These are phyloP conservation scores for Drosophila saltans DNA, from an alignment of 1,140 invertebrate species.

Conservation along the genomic window DNA sequence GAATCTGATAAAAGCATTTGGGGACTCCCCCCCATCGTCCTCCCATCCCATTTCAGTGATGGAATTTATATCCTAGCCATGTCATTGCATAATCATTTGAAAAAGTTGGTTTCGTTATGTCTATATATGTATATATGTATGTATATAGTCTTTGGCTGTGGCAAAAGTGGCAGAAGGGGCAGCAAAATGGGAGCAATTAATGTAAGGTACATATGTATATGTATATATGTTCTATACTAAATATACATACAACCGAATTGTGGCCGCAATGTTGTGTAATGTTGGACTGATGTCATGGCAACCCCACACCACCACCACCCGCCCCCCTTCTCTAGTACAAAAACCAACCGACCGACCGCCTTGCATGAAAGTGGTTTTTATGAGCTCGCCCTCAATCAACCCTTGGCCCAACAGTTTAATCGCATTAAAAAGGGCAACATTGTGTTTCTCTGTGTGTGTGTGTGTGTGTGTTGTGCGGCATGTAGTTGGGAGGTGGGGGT, in stretches of 20 bases:
- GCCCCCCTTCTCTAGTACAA: background rate
- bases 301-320: constrained; percentile 27
- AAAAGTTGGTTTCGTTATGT: constrained; percentile 3
- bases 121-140: background rate
- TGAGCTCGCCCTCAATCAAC: constrained; percentile 56
- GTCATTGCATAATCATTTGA: constrained; percentile 8
- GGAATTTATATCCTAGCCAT: constrained; percentile 1
- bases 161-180: background rate
- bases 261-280: constrained; percentile 57
- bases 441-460: constrained; percentile 14
- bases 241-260: constrained; percentile 20
- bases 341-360: background rate
- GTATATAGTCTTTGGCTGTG: background rate
- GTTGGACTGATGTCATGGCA: constrained; percentile 61
- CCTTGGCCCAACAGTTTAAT: constrained; percentile 49
- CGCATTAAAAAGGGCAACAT: constrained; percentile 59
- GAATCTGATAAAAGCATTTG: too few species aligned
- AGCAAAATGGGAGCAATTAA: constrained; percentile 54
- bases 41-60: background rate
- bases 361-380: constrained; percentile 42
- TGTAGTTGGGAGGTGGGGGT: background rate
- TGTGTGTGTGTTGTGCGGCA: constrained; percentile 2
- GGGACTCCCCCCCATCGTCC: too few species aligned
- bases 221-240: constrained; percentile 1
- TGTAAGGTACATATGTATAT: constrained; percentile 11